Evolutionary conservation across 2,888 invertebrate species (phyloP).

Genomic region (Spisula subtruncata): DNA sequence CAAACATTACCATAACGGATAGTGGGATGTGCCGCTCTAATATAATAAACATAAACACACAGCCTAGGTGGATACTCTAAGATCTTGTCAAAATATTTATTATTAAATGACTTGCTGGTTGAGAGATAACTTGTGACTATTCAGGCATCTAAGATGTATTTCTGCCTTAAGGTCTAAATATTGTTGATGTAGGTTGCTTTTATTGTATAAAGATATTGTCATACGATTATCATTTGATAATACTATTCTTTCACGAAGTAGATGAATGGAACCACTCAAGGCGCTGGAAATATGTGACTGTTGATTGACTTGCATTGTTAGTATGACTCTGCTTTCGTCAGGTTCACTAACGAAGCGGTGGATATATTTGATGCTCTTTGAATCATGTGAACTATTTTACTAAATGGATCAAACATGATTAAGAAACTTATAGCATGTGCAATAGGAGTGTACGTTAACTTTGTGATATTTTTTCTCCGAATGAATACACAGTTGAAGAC

Average conservation of each 20-base stretch:
- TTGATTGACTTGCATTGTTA: neutral
- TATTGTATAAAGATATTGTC: neutral
- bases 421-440: neutral
- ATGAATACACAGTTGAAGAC: neutral
- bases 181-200: neutral
- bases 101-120: neutral
- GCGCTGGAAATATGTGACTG: neutral
- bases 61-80: neutral
- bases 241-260: neutral
- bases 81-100: constrained; percentile 12
- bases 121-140: neutral
- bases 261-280: neutral
- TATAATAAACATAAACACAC: neutral
- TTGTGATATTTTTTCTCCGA: neutral
- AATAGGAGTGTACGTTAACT: neutral
- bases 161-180: neutral
- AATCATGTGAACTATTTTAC: neutral
- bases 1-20: neutral
- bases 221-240: neutral
- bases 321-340: neutral
- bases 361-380: neutral
- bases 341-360: neutral
- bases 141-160: neutral
- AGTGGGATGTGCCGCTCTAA: neutral
- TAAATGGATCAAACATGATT: neutral